Evolutionary conservation across 2,113 vertebrate species (phyloP).

Genomic region (Steatornis caripensis): DNA sequence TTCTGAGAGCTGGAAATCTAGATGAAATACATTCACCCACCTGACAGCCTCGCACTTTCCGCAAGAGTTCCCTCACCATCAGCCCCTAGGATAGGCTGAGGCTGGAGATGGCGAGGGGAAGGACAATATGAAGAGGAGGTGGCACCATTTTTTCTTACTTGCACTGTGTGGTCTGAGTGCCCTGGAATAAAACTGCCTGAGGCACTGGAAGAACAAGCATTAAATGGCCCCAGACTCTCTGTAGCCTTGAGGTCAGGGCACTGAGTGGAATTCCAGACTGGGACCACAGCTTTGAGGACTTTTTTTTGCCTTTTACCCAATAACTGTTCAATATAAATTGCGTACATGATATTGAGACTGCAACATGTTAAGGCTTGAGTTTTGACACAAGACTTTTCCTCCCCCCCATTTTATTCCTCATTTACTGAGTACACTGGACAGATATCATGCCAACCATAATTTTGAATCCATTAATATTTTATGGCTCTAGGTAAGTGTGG

Average conservation of each 20-base stretch:
- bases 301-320: background rate
- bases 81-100: background rate
- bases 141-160: background rate
- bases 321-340: background rate
- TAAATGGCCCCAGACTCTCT: background rate
- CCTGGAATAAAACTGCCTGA: background rate
- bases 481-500: background rate
- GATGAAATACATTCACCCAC: background rate
- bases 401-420: background rate
- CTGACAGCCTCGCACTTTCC: background rate
- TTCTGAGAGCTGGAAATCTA: background rate
- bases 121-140: background rate
- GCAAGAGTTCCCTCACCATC: background rate
- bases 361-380: background rate
- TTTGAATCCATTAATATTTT: background rate
- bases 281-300: background rate
- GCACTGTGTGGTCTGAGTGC: background rate
- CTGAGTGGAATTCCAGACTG: background rate
- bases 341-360: background rate
- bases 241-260: background rate
- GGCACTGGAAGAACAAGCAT: background rate
- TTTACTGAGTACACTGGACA: background rate
- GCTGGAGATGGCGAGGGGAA: background rate
- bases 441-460: background rate
- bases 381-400: background rate